Conservation (phyloP, 2,888 invertebrate genomes). For the Labia minor region DNA sequence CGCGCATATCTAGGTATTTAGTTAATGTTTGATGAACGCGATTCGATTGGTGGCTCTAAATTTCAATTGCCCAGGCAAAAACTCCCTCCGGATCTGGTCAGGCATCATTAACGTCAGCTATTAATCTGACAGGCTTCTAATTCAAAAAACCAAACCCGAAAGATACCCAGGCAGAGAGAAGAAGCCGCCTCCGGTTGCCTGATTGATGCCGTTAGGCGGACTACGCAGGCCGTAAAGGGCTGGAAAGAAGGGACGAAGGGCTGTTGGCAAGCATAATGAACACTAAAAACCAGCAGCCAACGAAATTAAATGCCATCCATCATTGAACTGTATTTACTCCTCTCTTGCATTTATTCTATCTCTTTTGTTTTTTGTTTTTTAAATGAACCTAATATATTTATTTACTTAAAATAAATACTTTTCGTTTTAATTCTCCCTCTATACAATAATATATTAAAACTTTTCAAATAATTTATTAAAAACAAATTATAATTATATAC, state of each 20-base stretch:
- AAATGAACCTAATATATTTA: too few species aligned
- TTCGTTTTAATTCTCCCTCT: too few species aligned
- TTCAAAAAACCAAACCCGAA: not conserved
- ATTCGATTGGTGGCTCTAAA: too few species aligned
- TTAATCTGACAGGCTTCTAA: not conserved
- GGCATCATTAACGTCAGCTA: not conserved
- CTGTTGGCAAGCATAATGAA: not conserved
- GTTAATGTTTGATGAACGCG: too few species aligned
- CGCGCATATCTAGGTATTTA: too few species aligned
- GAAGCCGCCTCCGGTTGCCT: not conserved
- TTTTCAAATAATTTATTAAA: too few species aligned
- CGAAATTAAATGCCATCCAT: conserved; percentile 1
- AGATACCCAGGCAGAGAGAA: not conserved
- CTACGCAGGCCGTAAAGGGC: not conserved
- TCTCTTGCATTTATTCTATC: too few species aligned
- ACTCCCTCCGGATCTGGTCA: not conserved
- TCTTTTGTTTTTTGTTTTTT: too few species aligned
- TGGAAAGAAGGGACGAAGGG: not conserved
- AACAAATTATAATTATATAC: too few species aligned
- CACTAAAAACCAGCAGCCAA: not conserved
- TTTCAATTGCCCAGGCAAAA: too few species aligned
- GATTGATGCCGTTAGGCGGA: not conserved
- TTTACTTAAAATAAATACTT: too few species aligned
- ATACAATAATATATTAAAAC: too few species aligned
- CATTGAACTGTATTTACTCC: not conserved